Base-by-base conservation (phyloP, 2,888 invertebrate genomes). In the Leptopilina syphax region DNA sequence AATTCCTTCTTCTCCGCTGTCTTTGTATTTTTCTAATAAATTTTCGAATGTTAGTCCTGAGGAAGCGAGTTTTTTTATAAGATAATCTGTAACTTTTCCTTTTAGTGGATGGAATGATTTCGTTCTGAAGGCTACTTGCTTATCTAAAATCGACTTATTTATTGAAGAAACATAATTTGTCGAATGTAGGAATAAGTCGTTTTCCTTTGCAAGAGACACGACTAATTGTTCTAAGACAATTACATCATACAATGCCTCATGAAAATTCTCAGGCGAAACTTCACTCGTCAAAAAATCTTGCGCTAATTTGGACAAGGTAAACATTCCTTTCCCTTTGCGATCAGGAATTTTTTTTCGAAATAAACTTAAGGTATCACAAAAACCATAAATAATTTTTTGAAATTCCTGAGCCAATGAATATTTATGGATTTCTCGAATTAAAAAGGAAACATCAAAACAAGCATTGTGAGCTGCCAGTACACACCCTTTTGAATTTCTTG, bases 301-400 rank as follows among this genome's bases (percentile, higher is more conserved):
- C 1, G 80, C 77, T 66, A 80, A 65, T 60, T 63, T 77, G 50
- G 80, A 80, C 70, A 77, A 77, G 70, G 80, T 80, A 47, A 77
- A 77, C 77, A 80, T 80, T 77, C 73, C 77, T 78, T 50, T 70
- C 18, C 77, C 77, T 80, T 73, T 76, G 66, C 80, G 77, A 9
- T 63, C 77, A 41, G 73, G 73, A 73, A 77, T 77, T 63, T 80
- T 68, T 54, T 18, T 76, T 67, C 66, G 24, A 10, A 80, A 80
- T 27, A 80, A 77, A 70, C 65, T 77, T 12, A 80, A 76, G 34
- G 54, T 76, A 77, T 80, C 80, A 44, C 60, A 9, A 54, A 77
- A 77, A 73, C 73, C 80, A 60, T 73, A 66, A n/a, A 79, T 63
- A 41, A 79, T 57, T 76, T 77, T 77, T 41, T 68, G n/a, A 18